Evolutionary conservation across 1,140 invertebrate genomes (phyloP).

Genomic region (Atta cephalotes): DNA sequence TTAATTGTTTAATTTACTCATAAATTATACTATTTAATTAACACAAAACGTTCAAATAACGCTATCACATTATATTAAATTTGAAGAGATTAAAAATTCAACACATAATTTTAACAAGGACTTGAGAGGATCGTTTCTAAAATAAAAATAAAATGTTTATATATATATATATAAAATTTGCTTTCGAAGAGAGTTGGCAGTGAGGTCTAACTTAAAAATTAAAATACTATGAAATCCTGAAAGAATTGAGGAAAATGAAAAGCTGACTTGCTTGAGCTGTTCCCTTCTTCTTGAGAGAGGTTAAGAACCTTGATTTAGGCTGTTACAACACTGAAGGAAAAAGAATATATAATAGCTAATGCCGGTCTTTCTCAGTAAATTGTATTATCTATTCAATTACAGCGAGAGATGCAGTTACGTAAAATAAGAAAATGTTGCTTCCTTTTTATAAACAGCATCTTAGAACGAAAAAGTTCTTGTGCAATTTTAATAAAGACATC

Average conservation of each 20-base stretch:
- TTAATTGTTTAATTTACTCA: too few relatives aligned
- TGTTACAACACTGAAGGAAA: neutral
- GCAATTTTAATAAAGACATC: neutral
- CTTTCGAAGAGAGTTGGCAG: too few relatives aligned
- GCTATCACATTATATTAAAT: too few relatives aligned
- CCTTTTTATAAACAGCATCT: conserved; percentile 52
- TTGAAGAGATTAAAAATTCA: too few relatives aligned
- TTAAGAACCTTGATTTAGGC: neutral
- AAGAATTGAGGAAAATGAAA: neutral
- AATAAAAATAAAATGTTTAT: too few relatives aligned
- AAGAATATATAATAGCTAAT: neutral
- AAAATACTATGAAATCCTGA: neutral
- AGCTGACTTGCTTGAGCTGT: neutral
- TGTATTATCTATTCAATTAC: neutral
- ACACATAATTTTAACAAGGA: too few relatives aligned
- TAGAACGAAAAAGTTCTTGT: neutral
- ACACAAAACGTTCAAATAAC: too few relatives aligned
- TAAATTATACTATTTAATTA: too few relatives aligned
- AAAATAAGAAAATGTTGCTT: conserved; percentile 23
- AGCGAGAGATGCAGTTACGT: conserved; percentile 7
- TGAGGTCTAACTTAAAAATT: neutral
- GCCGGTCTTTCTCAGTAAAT: conserved; percentile 1
- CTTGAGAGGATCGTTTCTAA: too few relatives aligned
- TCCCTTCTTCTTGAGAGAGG: neutral
- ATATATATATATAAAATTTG: too few relatives aligned